Conservation (phyloP, 2,113 vertebrate species). For the Hiodon alosoides region DNA sequence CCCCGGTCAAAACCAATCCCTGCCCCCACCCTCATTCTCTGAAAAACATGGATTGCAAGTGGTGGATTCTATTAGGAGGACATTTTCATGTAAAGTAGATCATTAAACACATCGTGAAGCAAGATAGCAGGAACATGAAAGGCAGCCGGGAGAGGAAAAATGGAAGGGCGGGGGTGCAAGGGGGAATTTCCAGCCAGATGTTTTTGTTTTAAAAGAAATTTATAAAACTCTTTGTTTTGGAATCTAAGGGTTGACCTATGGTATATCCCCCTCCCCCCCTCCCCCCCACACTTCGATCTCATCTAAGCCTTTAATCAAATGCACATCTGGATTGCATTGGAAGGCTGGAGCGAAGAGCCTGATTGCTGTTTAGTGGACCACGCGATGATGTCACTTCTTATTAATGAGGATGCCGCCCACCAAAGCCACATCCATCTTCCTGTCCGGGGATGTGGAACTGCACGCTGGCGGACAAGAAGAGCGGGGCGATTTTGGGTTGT, state of each 20-base stretch:
- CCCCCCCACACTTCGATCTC: constrained; percentile 41
- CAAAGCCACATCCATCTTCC: constrained; percentile 49
- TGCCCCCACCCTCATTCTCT: constrained; percentile 36
- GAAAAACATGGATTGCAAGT: constrained; percentile 35
- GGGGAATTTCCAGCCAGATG: constrained; percentile 45
- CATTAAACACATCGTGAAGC: constrained; percentile 35
- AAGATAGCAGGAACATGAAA: constrained; percentile 36
- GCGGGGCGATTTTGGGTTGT: constrained; percentile 15
- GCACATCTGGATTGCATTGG: constrained; percentile 59
- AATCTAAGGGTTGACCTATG: constrained; percentile 42
- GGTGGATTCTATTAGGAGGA: constrained; percentile 42
- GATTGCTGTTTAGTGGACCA: constrained; percentile 60
- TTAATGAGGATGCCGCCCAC: constrained; percentile 60
- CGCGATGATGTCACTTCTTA: constrained; percentile 63
- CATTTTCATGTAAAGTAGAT: constrained; percentile 40
- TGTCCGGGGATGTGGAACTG: constrained; percentile 38
- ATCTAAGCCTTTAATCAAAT: constrained; percentile 56
- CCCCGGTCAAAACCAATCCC: too few species aligned
- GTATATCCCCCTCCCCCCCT: constrained; percentile 23
- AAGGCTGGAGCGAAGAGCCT: constrained; percentile 43
- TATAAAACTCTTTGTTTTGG: constrained; percentile 54
- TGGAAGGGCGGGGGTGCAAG: background rate
- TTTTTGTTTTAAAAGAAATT: constrained; percentile 55
- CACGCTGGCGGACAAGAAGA: constrained; percentile 20
- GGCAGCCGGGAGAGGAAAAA: background rate